Evolutionary conservation across 2,113 vertebrate species (phyloP).

Genomic region (Bambusicola thoracicus): DNA sequence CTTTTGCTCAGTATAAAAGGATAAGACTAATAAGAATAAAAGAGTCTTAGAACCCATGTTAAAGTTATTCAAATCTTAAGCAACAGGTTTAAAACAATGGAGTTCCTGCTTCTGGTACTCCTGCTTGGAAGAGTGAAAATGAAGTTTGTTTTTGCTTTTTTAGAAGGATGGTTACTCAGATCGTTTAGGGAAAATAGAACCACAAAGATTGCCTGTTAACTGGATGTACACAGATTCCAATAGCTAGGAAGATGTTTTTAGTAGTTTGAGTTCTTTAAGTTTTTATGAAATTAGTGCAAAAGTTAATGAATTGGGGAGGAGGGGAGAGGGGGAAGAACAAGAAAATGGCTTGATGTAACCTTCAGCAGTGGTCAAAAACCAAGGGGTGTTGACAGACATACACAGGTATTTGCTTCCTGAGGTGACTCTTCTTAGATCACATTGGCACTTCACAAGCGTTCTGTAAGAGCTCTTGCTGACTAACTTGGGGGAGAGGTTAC

Average conservation of each 20-base stretch:
- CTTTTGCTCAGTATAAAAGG: not conserved
- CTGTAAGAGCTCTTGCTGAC: not conserved
- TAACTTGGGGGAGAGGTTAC: not conserved
- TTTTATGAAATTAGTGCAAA: not conserved
- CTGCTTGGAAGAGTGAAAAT: not conserved
- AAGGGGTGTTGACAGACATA: not conserved
- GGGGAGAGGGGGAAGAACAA: not conserved
- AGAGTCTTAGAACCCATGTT: not conserved
- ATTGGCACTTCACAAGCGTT: not conserved
- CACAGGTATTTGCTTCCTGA: rapidly evolving
- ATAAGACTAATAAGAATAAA: not conserved
- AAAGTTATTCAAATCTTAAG: not conserved
- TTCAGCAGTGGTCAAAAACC: not conserved
- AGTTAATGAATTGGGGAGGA: rapidly evolving
- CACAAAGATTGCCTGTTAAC: not conserved
- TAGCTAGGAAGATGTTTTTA: not conserved
- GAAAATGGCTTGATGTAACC: not conserved
- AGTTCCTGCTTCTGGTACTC: not conserved
- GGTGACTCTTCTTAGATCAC: not conserved
- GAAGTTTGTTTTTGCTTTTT: not conserved
- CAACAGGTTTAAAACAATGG: not conserved
- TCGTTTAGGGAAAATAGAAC: not conserved
- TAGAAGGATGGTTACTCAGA: not conserved
- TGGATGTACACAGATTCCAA: not conserved
- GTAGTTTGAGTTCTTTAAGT: not conserved